Evolutionary conservation across 2,888 invertebrate species (phyloP), one percentile per base, ranked within the genome.

Genomic region (Diploptera punctata): DNA sequence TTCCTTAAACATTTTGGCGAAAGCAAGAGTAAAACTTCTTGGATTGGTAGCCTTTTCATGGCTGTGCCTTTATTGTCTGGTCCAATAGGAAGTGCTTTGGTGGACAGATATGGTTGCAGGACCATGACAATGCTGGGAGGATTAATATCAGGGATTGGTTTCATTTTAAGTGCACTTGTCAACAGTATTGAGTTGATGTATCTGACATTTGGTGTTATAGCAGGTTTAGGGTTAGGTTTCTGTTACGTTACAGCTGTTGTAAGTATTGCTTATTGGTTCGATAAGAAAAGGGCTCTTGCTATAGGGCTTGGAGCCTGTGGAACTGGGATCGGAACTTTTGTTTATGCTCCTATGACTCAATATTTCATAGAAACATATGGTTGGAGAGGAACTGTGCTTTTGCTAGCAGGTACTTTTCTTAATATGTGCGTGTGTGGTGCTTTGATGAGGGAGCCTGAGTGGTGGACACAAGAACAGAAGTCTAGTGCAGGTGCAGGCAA

Each of bases 251-350:
- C 95, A 1, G 95, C 95, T 5, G 95, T 96, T 4, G 95, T 96
- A 4, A 93, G 93, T 70, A 93, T 97, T 73, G 95, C 96, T 7
- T 95, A 94, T 81, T 97, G 96, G 91, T 97, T 97, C 82, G 95
- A 96, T 78, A 93, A 93, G 82, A 92, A 91, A 79, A 87, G 95
- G 44, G 93, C 93, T 60, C 86, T 96, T 75, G 96, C 96, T 3
- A 94, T 94, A 3, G 94, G 95, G 1, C 85, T 96, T 70, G 93
- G 94, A 1, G 95, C 95, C 0, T 94, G 94, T 78, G 96, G 96
- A 5, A 94, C 94, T 0, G 95, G 95, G 0, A 90, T 95, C 62
- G 96, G 96, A 13, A 97, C 96, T 0, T 94, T 95, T 79, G 84
- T 95, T 0, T 95, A 94, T 80, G 94, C 95, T 7, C 95, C 95